These are phyloP conservation scores for Omphaloscelis lunosa DNA, from an alignment of 2,888 invertebrate genomes.

Conservation along the genomic window DNA sequence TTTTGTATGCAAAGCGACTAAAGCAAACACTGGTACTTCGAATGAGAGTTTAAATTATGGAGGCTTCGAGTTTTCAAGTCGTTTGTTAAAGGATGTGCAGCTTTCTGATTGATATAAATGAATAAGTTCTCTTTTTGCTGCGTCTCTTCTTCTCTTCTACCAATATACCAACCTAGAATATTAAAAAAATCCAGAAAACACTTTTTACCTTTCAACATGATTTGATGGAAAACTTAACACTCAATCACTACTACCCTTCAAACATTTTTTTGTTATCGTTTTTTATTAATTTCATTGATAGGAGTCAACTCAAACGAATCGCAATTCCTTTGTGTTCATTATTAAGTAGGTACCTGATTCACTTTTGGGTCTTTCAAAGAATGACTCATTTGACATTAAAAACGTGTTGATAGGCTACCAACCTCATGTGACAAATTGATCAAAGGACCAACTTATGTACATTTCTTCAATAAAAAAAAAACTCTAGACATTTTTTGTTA, in stretches of 20 bases:
- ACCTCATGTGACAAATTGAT: not conserved
- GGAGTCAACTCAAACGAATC: not conserved
- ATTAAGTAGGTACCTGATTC: not conserved
- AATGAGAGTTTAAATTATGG: slow-evolving; percentile 55
- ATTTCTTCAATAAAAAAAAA: too few species aligned
- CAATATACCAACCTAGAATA: too few species aligned
- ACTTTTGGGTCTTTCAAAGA: not conserved
- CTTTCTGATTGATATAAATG: not conserved
- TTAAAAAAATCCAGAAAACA: not conserved
- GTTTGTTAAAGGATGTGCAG: not conserved
- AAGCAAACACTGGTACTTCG: slow-evolving; percentile 42
- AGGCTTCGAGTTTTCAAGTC: slow-evolving; percentile 31
- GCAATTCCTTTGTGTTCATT: too few species aligned
- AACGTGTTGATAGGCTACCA: not conserved
- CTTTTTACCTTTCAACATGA: not conserved
- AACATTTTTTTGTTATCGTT: not conserved
- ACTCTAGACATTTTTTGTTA: slow-evolving; percentile 18
- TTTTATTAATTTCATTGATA: not conserved
- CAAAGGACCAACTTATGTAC: not conserved
- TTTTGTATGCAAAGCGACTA: slow-evolving; percentile 49
- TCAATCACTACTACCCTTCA: not conserved
- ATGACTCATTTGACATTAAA: not conserved
- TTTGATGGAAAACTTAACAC: not conserved
- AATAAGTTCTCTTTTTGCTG: not conserved
- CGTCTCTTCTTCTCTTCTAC: not conserved